These are phyloP conservation scores for Heteronetta atricapilla DNA, from an alignment of 2,113 vertebrate species.

Conservation along the genomic window DNA sequence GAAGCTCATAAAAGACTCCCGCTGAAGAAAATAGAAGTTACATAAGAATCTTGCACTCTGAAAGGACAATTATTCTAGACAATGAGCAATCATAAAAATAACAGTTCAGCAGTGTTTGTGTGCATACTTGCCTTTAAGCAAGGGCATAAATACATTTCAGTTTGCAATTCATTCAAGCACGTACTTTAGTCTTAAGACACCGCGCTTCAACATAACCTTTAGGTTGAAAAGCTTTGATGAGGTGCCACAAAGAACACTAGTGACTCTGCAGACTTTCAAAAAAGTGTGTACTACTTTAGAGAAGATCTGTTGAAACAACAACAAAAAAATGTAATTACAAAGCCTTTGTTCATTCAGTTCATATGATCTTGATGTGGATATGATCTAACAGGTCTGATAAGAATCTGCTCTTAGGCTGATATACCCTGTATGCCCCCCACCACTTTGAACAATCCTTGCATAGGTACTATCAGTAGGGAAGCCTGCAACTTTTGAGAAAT, in stretches of 20 bases:
- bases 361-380: background rate
- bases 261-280: background rate
- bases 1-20: background rate
- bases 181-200: background rate
- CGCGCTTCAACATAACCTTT: background rate
- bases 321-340: background rate
- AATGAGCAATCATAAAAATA: conserved; percentile 3
- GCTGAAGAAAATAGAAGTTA: background rate
- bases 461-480: background rate
- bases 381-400: background rate
- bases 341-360: background rate
- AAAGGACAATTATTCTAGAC: conserved; percentile 14
- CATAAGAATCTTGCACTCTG: background rate
- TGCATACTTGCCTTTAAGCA: background rate
- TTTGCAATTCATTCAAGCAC: background rate
- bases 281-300: background rate
- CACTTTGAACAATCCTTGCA: background rate
- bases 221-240: background rate
- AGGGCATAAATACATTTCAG: background rate
- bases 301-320: background rate
- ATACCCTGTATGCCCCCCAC: no score
- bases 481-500: background rate
- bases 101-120: background rate
- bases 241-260: background rate
- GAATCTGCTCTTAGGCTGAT: background rate